Evolutionary conservation across 2,113 vertebrate species (phyloP), one percentile per base, ranked within the genome.

Genomic region (Pteruthius melanotis): DNA sequence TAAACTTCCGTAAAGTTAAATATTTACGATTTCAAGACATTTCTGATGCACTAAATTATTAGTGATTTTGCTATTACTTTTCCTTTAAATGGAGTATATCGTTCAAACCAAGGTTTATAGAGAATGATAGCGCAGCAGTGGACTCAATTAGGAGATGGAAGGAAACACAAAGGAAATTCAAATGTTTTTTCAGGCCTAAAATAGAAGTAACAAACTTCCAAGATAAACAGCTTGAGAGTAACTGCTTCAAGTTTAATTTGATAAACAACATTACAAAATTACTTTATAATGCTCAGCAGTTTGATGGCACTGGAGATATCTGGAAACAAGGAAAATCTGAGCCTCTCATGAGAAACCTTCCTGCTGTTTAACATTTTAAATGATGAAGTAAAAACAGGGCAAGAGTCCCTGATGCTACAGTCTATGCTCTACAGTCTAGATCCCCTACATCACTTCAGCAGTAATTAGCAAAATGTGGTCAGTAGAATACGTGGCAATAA

Each of bases 171-270:
- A 90, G 75, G 87, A 95, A 93, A 91, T 71, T 31, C 47, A 94
- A 89, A 89, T 85, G 47, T 74, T 90, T 83, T 89, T 83, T 80
- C 83, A 72, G 75, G 90, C 75, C 71, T 83, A 95, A 96, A 94
- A 97, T 93, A 97, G 96, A 93, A 96, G 53, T 61, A 90, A 70
- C 57, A 90, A 91, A 71, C 75, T 83, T 94, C 92, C 95, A 97
- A 96, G 37, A 96, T 68, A 97, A 95, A 94, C 82, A 97, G 53
- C 57, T 93, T 35, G 31, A 87, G 65, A 95, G 42, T 76, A 96
- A 93, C 37, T 76, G 65, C 66, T 94, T 95, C 70, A 64, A 90
- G 59, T 89, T 94, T 80, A 90, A 96, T 90, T 90, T 70, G 64
- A 90, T 86, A 95, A 94, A 96, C 81, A 95, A 74, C 80, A 86